Evolutionary conservation across 2,888 invertebrate genomes (phyloP), one percentile per base, ranked within the genome.

Genomic region (Rhorus exstirpatorius): DNA sequence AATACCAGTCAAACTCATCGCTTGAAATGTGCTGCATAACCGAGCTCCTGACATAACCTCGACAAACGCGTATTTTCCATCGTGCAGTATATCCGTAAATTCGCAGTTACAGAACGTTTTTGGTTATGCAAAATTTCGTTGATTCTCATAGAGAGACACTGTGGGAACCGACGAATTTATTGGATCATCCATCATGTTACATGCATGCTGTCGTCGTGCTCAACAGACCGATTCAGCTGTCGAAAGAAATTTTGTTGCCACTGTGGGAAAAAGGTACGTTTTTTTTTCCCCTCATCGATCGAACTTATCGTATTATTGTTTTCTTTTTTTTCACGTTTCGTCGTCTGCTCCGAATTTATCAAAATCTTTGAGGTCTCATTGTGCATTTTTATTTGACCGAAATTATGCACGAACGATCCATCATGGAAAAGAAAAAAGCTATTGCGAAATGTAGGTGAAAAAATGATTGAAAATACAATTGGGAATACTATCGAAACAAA

Each of bases 181-280:
- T 91, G 67, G 2, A 72, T n/a, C 72, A 67, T 38, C 58, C 85
- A 1, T 3, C 19, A 6, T 68, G 81, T 31, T 71, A 87, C 3
- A 94, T 94, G 24, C 96, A 96, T 93, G 96, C 95, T 3, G 93
- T 97, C 61, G 79, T 97, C 26, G 93, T 97, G 74, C 93, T 97
- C 46, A 97, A 97, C 89, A 94, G 95, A 26, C 94, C 95, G 49
- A 94, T 97, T 26, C 87, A 91, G 51, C 94, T 95, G 84, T 94
- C 93, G 10, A 87, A 92, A 12, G 90, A 93, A 51, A 93, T 95
- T 86, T 89, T 96, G 0, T 90, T 93, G 80, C 93, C 93, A 38
- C 92, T 97, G 78, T 97, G 97, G 97, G 94, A 95, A 88, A 95
- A 95, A 93, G 96, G 97, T 96, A 92, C 90, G 89, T 75, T n/a